These are phyloP conservation scores for Pseudococcus jackbeardsleyi DNA, from an alignment of 2,888 invertebrate species.

Conservation along the genomic window DNA sequence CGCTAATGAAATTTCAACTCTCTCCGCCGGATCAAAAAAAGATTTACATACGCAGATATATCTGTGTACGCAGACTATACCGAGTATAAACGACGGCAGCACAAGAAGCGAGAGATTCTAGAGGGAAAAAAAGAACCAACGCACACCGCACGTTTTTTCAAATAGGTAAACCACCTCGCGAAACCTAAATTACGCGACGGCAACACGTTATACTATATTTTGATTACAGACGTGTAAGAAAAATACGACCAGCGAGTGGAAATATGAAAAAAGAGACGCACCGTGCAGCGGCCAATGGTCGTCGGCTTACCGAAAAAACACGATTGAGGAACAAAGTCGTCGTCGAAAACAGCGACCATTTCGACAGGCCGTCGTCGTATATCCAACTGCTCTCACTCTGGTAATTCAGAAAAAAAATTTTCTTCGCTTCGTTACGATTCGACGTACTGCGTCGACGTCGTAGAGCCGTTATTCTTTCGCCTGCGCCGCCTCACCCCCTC, in stretches of 20 bases:
- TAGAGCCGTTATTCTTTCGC: conserved; percentile 52
- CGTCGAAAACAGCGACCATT: conserved; percentile 63
- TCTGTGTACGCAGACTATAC: neutral
- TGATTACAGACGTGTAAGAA: neutral
- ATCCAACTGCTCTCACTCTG: conserved; percentile 54
- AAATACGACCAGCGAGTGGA: neutral
- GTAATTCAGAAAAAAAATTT: conserved; percentile 32
- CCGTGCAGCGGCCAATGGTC: conserved; percentile 50
- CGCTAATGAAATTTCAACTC: conserved; percentile 51
- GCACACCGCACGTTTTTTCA: neutral
- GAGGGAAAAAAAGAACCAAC: neutral
- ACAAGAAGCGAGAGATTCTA: neutral
- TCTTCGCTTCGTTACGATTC: conserved; percentile 22
- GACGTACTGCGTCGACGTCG: conserved; percentile 60
- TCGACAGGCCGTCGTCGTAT: conserved; percentile 64
- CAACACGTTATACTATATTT: neutral
- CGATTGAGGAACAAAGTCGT: conserved; percentile 52
- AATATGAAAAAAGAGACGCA: conserved; percentile 6
- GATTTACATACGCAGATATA: neutral
- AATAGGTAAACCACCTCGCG: neutral
- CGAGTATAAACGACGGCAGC: neutral
- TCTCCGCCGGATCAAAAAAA: conserved; percentile 2
- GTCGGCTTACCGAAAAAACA: neutral
- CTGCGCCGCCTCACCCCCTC: neutral
- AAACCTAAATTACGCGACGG: conserved; percentile 8